Base-by-base conservation (phyloP, 2,113 vertebrate genomes). In the Nannobrachium achirus region DNA sequence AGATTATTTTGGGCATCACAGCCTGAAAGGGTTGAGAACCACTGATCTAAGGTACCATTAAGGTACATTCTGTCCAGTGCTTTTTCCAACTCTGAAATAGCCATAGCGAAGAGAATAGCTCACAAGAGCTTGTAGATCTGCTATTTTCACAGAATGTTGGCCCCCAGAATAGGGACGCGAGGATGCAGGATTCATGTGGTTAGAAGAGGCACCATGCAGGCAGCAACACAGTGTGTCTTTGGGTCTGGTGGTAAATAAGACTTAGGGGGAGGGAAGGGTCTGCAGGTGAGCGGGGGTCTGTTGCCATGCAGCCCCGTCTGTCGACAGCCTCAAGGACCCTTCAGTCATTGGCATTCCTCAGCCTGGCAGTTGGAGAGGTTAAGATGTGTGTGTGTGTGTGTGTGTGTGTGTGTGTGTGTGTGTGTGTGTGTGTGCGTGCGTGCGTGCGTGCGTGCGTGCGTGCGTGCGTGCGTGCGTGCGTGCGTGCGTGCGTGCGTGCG, bases 321-420 rank as follows among this genome's bases (percentile, higher is more conserved):
- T 85, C 71, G 56, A 84, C 88, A 85, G 75, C 69, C 68, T 83
- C 61, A 78, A 90, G 87, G 85, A 83, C 84, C 66, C 70, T 64
- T 80, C 71, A 76, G 75, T 84, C 84, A 71, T 72, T 81, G 75
- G 78, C 79, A 88, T 86, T 82, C 82, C 78, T 76, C 75, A 75
- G 71, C 50, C 56, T 63, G 73, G 73, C 79, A 78, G 82, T 80
- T 71, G 63, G 55, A 76, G 60, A 77, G 46, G 77, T 78, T 25
- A 48, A 59, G 46, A 14, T 10, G 19, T 45, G 45, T 13, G 46
- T n/a, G 39, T 55, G 19, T 57, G n/a, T 15, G 14, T 25, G 18
- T 15, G 44, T 11, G 20, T 56, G 55, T 59, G 39, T 44, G 39
- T 4, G 8, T 19, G n/a, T 59, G 56, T 58, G 39, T 58, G 56